Base-by-base conservation (phyloP, 2,888 invertebrate species). In the Trichacis sp. region DNA sequence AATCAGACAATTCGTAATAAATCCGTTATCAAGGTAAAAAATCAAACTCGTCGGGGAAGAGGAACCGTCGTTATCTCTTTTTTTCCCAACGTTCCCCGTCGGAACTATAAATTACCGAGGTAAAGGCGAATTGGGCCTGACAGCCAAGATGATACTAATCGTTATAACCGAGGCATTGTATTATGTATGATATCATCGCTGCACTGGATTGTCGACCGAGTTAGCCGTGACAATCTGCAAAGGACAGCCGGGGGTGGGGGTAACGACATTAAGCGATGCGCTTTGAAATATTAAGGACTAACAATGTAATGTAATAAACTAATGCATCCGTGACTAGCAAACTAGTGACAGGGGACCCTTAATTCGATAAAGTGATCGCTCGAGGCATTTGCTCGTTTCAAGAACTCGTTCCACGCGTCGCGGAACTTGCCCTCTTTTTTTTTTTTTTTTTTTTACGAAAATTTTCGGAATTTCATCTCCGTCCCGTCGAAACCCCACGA, bases 241-340 rank as follows among this genome's bases (percentile, higher is more conserved):
- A 68, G 56, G 64, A 60, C 56, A 50, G 33, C 17, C n/a, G 18
- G 20, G 46, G 61, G 14, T 24, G 43, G 64, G 59, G 59, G 62
- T 62, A 68, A 68, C 55, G 47, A 62, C 58, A 68, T 72, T 71
- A 69, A 63, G 63, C 63, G 64, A 68, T 70, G 66, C 68, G 66
- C 70, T 72, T 72, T 72, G 70, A 70, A 70, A 71, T 72, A 71
- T 72, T 69, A 69, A 64, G 63, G 68, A 64, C 69, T 73, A 71
- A 69, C 70, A 67, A 69, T 64, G 62, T 64, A 70, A 65, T 60
- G 71, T 63, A 63, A 68, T 71, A 59, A 71, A 64, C 70, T 71
- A 73, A 71, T 73, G 73, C 68, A 67, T 65, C 64, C 65, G 62
- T 69, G 68, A 69, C 68, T 69, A 60, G 69, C 63, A 65, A 65